These are phyloP conservation scores for Poicephalus gulielmi DNA, from an alignment of 2,113 vertebrate genomes.

Conservation along the genomic window DNA sequence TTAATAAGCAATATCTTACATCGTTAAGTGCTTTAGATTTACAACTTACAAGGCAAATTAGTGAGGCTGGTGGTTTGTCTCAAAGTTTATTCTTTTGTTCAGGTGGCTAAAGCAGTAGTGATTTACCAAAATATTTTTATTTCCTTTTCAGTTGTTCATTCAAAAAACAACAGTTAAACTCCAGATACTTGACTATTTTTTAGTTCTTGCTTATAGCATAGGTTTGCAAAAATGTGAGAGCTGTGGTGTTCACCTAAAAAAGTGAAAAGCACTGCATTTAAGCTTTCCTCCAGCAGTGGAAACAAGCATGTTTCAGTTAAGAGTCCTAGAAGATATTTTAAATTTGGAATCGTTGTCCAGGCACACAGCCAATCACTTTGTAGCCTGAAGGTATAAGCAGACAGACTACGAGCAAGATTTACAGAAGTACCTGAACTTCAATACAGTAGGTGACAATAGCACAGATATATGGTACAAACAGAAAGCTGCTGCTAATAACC, in stretches of 20 bases:
- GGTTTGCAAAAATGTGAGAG: not conserved
- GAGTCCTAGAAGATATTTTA: constrained; percentile 22
- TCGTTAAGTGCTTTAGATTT: not conserved
- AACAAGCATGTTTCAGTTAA: not conserved
- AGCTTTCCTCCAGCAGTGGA: not conserved
- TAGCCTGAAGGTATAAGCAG: constrained; percentile 35
- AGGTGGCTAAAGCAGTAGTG: not conserved
- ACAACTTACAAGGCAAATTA: not conserved
- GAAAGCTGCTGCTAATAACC: constrained; percentile 8
- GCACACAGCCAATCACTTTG: constrained; percentile 25
- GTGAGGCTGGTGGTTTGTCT: not conserved
- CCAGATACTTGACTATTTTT: not conserved
- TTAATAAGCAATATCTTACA: not conserved
- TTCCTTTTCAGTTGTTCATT: not conserved
- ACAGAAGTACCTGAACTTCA: constrained; percentile 18
- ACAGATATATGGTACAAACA: not conserved
- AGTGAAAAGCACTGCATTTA: not conserved
- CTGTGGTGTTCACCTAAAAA: not conserved
- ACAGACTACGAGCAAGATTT: not conserved
- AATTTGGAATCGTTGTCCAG: not conserved
- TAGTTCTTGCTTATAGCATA: not conserved
- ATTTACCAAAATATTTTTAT: not conserved
- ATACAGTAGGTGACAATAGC: not conserved
- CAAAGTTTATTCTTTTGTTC: not conserved
- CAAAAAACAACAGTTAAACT: not conserved